Conservation (phyloP, 2,797 vertebrate genomes). For the Gymnocypris eckloni region DNA sequence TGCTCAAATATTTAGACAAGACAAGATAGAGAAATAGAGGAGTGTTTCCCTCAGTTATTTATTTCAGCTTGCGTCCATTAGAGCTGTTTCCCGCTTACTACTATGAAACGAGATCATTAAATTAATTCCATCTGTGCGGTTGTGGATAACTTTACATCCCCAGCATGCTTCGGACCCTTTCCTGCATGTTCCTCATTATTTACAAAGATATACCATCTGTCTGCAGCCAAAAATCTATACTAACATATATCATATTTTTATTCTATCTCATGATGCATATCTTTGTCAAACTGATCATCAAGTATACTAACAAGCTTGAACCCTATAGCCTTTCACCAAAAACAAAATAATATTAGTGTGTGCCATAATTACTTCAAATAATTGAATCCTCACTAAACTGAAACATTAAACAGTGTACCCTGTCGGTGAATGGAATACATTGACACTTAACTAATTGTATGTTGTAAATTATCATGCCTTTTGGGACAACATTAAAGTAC, state of each 20-base stretch:
- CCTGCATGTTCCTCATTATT: background rate
- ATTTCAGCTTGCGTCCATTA: conserved; percentile 57
- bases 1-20: conserved; percentile 38
- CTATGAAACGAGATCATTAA: conserved; percentile 78
- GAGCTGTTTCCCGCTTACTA: conserved; percentile 74
- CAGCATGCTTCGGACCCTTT: conserved; percentile 24
- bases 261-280: background rate
- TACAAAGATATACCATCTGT: background rate
- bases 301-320: background rate
- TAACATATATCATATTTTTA: background rate
- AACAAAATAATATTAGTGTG: background rate
- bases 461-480: background rate
- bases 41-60: conserved; percentile 64
- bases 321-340: background rate
- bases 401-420: conserved; percentile 3
- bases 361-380: background rate
- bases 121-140: conserved; percentile 78
- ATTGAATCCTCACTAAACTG: background rate
- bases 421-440: background rate
- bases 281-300: background rate
- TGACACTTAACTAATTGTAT: background rate
- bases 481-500: conserved; percentile 19
- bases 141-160: conserved; percentile 72
- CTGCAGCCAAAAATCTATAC: background rate
- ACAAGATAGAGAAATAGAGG: conserved; percentile 56